A percentile compares a stretch with the other conserved stretches of the same genome.
phyloP scores from a whole-genome alignment of 2,797 vertebrate species.

The Alouatta caraya region DNA sequence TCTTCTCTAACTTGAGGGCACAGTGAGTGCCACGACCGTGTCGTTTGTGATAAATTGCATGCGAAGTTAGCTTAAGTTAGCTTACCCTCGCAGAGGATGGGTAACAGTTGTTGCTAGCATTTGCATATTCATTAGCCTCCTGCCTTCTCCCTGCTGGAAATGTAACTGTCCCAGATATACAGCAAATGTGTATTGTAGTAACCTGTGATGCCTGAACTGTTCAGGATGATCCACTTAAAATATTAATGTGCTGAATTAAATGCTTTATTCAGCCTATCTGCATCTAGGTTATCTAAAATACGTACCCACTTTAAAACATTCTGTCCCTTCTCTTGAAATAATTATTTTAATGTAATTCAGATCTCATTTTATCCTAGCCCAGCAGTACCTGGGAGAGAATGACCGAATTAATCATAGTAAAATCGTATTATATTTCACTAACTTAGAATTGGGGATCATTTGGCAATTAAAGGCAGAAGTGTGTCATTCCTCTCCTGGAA shows the following conservation, averaged over 20 bases:
- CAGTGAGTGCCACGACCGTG: accelerated
- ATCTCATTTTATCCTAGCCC: neutral
- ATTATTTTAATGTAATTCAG: neutral
- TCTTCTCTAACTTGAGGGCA: neutral
- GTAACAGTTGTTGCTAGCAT: neutral
- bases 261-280: neutral
- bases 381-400: neutral
- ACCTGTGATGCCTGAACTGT: neutral
- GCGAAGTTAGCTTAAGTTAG: neutral
- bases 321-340: neutral
- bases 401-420: neutral
- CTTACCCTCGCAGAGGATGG: too few species aligned
- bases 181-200: neutral
- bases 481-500: neutral
- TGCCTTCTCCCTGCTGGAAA: neutral
- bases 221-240: neutral
- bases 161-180: neutral
- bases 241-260: neutral
- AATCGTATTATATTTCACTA: neutral
- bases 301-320: neutral
- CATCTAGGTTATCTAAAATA: neutral
- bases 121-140: neutral
- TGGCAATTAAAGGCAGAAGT: neutral
- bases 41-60: neutral
- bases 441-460: neutral